Percentiles rank a stretch among this genome's conserved stretches.
These are phyloP conservation scores for Numida meleagris DNA, from an alignment of 2,113 vertebrate genomes.

Conservation along the genomic window DNA sequence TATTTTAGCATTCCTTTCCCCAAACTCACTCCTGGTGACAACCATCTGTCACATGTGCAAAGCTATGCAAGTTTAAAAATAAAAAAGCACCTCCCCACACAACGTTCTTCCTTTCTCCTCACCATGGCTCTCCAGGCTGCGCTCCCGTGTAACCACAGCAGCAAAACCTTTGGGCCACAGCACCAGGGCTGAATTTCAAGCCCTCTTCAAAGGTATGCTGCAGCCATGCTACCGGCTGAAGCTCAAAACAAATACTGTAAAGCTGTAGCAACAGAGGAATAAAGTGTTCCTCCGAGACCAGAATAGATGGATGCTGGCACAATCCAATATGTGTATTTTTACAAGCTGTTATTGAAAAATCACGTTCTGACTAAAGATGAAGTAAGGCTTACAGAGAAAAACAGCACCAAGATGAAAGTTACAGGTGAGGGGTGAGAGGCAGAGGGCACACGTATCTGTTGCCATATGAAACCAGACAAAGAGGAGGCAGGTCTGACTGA, in stretches of 20 bases:
- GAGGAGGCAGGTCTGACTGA: not conserved
- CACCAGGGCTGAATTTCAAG: not conserved
- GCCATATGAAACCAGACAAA: not conserved
- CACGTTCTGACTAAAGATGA: not conserved
- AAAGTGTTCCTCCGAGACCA: not conserved
- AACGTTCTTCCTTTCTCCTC: constrained; percentile 32
- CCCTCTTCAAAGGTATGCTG: not conserved
- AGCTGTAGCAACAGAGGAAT: not conserved
- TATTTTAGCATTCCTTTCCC: constrained; percentile 39
- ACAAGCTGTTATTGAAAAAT: not conserved
- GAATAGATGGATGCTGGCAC: not conserved
- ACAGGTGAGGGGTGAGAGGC: not conserved
- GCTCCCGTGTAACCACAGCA: not conserved
- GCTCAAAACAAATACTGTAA: not conserved
- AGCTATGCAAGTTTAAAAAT: constrained; percentile 55
- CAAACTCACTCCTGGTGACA: constrained; percentile 57
- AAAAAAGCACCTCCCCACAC: constrained; percentile 51
- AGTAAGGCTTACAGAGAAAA: not conserved
- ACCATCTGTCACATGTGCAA: constrained; percentile 65
- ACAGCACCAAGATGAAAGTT: not conserved
- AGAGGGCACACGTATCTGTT: not conserved
- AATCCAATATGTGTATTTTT: not conserved
- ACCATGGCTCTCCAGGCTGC: constrained; percentile 32
- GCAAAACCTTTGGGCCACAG: not conserved
- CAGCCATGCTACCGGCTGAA: not conserved